Evolutionary conservation across 1,140 invertebrate genomes (phyloP), one percentile per base, ranked within the genome.

Genomic region (Idris sp.): DNA sequence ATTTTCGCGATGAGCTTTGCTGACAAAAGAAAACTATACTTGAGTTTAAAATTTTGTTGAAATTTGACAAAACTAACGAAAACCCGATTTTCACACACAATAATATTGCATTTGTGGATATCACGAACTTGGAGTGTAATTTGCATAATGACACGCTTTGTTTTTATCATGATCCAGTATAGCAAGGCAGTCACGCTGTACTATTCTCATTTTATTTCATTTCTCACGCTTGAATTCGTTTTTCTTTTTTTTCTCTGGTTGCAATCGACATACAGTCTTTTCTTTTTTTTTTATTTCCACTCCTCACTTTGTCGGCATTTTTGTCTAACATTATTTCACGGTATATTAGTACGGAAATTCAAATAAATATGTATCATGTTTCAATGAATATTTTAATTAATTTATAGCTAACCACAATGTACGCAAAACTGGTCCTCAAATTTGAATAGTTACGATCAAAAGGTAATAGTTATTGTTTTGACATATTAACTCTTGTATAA

Each of bases 111-210:
- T 40, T 26, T 40, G 46, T 10, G 51, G 43, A 68, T 58, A 58
- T 35, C 38, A 53, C 46, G 38, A 74, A 58, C 48, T 71, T 71
- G 31, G 65, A 65, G 59, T 48, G 35, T 25, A 73, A 78, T 81
- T 80, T 78, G 65, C 73, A 76, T 80, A 79, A 78, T 74, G 67
- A 69, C 65, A 77, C 76, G 76, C 62, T 78, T 48, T 46, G 72
- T 49, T 73, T 79, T 82, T 80, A 80, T 82, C 76, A 48, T 54
- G 71, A 78, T 80, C 72, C 68, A 75, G 64, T 44, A 75, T 35
- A 59, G 62, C 68, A 76, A 68, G 41, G 49, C 26, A 33, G 56
- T 48, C 40, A 46, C 56, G 35, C 48, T 59, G 61, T 53, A 59
- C 64, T 69, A 64, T 77, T 68, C 41, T 64, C 44, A 77, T 74